phyloP scores from a whole-genome alignment of 2,113 vertebrate species.

The Hepsetus odoe region DNA sequence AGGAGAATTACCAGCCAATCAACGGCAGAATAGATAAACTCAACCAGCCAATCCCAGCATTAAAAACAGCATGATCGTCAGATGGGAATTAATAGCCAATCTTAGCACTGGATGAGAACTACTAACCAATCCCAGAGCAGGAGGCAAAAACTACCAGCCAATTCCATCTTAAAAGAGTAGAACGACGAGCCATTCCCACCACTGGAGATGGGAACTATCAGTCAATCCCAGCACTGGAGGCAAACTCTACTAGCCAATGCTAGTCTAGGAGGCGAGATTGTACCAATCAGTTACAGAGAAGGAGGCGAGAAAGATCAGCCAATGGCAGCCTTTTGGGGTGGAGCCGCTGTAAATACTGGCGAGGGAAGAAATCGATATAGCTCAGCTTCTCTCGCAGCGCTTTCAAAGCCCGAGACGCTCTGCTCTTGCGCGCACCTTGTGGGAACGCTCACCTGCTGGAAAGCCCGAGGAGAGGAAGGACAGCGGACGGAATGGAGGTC shows the following conservation, averaged over 20 bases:
- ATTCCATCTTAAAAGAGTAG: background rate
- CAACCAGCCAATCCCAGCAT: background rate
- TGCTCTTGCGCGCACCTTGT: constrained; percentile 6
- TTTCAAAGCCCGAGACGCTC: constrained; percentile 8
- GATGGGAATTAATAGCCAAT: background rate
- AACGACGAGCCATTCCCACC: too few relatives aligned
- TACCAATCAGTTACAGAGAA: too few relatives aligned
- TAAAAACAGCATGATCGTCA: background rate
- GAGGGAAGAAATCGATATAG: background rate
- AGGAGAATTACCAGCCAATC: too few relatives aligned
- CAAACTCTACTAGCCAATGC: too few relatives aligned
- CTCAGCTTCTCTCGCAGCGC: background rate
- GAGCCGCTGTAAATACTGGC: background rate
- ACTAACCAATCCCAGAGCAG: background rate
- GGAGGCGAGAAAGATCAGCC: too few relatives aligned
- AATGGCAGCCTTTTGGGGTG: background rate
- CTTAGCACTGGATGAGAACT: background rate
- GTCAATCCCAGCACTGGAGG: too few relatives aligned
- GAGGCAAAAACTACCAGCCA: background rate
- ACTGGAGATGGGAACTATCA: too few relatives aligned
- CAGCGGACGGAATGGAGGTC: constrained; percentile 72
- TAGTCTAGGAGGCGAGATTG: too few relatives aligned
- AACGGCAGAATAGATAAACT: too few relatives aligned
- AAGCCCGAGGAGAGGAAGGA: constrained; percentile 45
- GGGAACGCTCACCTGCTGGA: background rate